Conservation (phyloP, 1,140 invertebrate genomes). For the Aphelenchoides besseyi region DNA sequence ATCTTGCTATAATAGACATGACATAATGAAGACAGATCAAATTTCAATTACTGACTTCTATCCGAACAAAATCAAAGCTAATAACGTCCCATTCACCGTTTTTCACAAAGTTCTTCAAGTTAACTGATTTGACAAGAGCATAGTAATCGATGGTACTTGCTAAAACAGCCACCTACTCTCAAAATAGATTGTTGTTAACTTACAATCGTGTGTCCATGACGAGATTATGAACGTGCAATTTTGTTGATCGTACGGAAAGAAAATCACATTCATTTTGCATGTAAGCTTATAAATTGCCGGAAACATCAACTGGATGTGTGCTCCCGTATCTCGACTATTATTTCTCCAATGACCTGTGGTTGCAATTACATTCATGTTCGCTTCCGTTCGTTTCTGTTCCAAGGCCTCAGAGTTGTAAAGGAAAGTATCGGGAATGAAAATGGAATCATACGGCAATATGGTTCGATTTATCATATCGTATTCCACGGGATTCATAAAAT, state of each 20-base stretch:
- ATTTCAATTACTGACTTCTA: constrained; percentile 35
- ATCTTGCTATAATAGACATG: constrained; percentile 47
- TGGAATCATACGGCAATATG: constrained; percentile 56
- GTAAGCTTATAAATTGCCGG: constrained; percentile 60
- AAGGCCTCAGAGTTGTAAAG: constrained; percentile 57
- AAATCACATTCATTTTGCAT: constrained; percentile 58
- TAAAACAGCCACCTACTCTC: no score
- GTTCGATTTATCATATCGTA: constrained; percentile 61
- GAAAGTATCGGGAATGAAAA: constrained; percentile 61
- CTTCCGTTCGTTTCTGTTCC: constrained; percentile 58
- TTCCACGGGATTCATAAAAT: constrained; percentile 45
- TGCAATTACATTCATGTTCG: constrained; percentile 62
- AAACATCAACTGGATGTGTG: constrained; percentile 59
- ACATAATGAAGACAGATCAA: constrained; percentile 15
- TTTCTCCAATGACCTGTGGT: constrained; percentile 59
- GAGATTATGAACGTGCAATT: constrained; percentile 62
- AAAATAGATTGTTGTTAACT: no score
- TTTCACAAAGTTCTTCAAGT: constrained; percentile 55
- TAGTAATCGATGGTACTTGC: constrained; percentile 58
- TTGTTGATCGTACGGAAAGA: constrained; percentile 54
- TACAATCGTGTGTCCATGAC: constrained; percentile 59
- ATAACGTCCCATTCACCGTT: constrained; percentile 61
- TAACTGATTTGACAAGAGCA: constrained; percentile 38
- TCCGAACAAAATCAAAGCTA: constrained; percentile 49
- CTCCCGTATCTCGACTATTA: constrained; percentile 38